Conservation (phyloP, 2,113 vertebrate genomes). For the Sorex fumeus region DNA sequence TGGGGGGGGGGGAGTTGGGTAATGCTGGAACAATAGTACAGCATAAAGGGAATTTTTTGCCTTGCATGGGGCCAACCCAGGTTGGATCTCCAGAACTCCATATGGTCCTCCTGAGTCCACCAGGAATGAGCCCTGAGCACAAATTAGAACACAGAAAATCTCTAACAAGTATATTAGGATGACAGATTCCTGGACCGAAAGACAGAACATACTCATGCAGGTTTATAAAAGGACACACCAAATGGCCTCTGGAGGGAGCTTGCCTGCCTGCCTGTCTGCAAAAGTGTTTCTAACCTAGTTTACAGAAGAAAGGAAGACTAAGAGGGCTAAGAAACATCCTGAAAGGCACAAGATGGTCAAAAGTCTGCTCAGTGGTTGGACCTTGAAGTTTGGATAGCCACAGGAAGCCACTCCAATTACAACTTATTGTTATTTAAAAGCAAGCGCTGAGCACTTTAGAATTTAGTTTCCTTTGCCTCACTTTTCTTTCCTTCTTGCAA, state of each 20-base stretch:
- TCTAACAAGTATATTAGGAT: background rate
- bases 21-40: no score
- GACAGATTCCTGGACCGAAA: background rate
- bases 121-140: background rate
- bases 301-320: background rate
- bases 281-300: background rate
- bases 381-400: background rate
- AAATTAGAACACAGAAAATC: slow-evolving; percentile 1
- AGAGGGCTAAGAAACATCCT: background rate
- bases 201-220: background rate
- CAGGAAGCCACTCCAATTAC: background rate
- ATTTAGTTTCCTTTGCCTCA: background rate
- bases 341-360: no score
- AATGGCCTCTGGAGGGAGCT: background rate
- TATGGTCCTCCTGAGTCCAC: no score
- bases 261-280: background rate
- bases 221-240: background rate
- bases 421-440: slow-evolving; percentile 39
- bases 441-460: background rate
- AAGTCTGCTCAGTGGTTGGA: background rate
- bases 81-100: background rate
- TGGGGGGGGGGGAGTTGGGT: no score
- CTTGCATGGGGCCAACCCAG: background rate
- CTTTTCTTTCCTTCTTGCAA: background rate
- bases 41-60: no score